phyloP scores from a whole-genome alignment of 2,797 vertebrate species.

The Semaprochilodus insignis region DNA sequence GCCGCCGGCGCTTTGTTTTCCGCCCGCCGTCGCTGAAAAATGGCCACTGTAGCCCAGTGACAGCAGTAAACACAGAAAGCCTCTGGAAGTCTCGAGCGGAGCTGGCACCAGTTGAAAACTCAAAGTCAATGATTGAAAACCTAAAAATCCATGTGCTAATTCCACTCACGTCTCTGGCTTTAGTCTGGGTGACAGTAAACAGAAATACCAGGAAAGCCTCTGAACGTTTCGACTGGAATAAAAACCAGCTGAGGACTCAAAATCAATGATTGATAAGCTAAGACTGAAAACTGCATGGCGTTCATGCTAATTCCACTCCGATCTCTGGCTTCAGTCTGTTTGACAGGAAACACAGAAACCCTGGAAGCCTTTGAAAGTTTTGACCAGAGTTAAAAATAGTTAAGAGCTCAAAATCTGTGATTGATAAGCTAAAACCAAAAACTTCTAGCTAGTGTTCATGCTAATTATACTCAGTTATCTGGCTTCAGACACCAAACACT shows the following conservation, averaged over 20 bases:
- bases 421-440: no score
- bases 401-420: not conserved
- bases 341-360: no score
- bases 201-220: no score
- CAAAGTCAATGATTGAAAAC: not conserved
- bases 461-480: no score
- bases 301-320: not conserved
- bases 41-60: not conserved
- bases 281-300: not conserved
- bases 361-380: no score
- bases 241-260: no score
- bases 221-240: no score
- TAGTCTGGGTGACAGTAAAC: no score
- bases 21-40: conserved; percentile 2
- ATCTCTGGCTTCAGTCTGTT: no score
- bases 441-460: no score
- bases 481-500: no score
- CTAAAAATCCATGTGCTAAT: not conserved
- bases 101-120: not conserved
- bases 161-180: not conserved
- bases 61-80: conserved; percentile 18
- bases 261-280: not conserved
- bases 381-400: no score
- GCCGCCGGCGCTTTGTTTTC: conserved; percentile 31
- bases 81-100: not conserved